Evolutionary conservation across 1,140 invertebrate genomes (phyloP).

Genomic region (Subanguina moxae): DNA sequence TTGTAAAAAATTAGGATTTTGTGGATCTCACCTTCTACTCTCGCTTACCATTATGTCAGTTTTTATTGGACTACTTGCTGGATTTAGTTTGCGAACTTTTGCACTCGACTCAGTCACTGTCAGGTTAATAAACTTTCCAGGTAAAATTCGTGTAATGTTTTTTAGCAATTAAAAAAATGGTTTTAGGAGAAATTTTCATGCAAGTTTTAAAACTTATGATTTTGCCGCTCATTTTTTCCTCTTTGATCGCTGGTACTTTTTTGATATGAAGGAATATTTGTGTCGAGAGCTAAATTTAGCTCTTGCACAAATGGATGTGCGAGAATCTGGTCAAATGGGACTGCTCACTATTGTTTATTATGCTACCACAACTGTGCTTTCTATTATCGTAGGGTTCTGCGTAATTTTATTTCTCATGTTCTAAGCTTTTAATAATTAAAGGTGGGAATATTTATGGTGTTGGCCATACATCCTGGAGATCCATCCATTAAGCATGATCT

Average conservation of each 20-base stretch:
- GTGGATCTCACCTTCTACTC: slow-evolving; percentile 48
- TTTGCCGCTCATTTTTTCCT: slow-evolving; percentile 47
- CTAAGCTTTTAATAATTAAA: slow-evolving; percentile 20
- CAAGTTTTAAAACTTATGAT: slow-evolving; percentile 49
- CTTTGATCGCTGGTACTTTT: slow-evolving; percentile 36
- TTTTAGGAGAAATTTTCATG: slow-evolving; percentile 45
- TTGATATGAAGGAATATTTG: slow-evolving; percentile 27
- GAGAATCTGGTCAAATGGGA: slow-evolving; percentile 45
- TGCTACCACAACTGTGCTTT: slow-evolving; percentile 35
- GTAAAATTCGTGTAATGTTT: slow-evolving; percentile 23
- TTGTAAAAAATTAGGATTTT: slow-evolving; percentile 23
- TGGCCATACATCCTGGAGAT: slow-evolving; percentile 47
- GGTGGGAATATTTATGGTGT: slow-evolving; percentile 44
- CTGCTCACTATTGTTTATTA: slow-evolving; percentile 44
- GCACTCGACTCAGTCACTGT: slow-evolving; percentile 46
- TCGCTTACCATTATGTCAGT: slow-evolving; percentile 53
- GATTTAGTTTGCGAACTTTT: slow-evolving; percentile 45
- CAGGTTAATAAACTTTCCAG: slow-evolving; percentile 53
- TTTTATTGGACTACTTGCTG: slow-evolving; percentile 46
- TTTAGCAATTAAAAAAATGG: not conserved
- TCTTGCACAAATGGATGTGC: slow-evolving; percentile 46
- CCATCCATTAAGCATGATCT: slow-evolving; percentile 44
- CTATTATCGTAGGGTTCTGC: slow-evolving; percentile 35
- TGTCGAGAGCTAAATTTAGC: slow-evolving; percentile 42
- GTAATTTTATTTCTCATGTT: slow-evolving; percentile 7